phyloP scores from a whole-genome alignment of 2,888 invertebrate species.

The Unio pictorum region DNA sequence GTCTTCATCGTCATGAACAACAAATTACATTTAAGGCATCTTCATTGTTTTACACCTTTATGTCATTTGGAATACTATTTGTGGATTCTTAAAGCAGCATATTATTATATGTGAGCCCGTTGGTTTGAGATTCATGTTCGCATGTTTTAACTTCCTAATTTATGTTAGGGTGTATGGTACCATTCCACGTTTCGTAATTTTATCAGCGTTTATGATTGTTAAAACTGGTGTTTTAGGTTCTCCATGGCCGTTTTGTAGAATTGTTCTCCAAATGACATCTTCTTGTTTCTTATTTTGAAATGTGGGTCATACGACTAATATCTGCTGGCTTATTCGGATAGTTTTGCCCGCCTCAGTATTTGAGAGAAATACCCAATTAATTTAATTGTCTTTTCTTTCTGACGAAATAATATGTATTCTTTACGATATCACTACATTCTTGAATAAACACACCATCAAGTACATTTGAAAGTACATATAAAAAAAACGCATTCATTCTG shows the following conservation, averaged over 20 bases:
- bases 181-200: constrained; percentile 7
- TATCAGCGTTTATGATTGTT: constrained; percentile 1
- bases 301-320: constrained; percentile 21
- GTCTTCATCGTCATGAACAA: constrained; percentile 15
- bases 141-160: constrained; percentile 34
- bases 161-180: constrained; percentile 21
- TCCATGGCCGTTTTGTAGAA: constrained; percentile 8
- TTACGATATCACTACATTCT: constrained; percentile 26
- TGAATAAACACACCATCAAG: constrained; percentile 43
- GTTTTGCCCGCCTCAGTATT: constrained; percentile 28
- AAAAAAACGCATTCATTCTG: constrained; percentile 34
- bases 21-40: constrained; percentile 11
- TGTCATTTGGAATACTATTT: constrained; percentile 35
- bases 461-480: constrained; percentile 41
- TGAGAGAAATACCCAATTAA: constrained; percentile 58
- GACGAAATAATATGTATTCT: constrained; percentile 8
- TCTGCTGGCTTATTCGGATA: constrained; percentile 35
- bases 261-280: constrained; percentile 11
- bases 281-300: constrained; percentile 26
- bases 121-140: constrained; percentile 43
- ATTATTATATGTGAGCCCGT: constrained; percentile 53
- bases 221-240: constrained; percentile 17
- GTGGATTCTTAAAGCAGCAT: constrained; percentile 47
- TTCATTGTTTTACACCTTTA: not conserved
- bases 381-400: constrained; percentile 36